Percentiles rank a stretch among this genome's conserved stretches.
Conservation (phyloP, 2,797 vertebrate genomes). For the Cyprinella venusta region DNA sequence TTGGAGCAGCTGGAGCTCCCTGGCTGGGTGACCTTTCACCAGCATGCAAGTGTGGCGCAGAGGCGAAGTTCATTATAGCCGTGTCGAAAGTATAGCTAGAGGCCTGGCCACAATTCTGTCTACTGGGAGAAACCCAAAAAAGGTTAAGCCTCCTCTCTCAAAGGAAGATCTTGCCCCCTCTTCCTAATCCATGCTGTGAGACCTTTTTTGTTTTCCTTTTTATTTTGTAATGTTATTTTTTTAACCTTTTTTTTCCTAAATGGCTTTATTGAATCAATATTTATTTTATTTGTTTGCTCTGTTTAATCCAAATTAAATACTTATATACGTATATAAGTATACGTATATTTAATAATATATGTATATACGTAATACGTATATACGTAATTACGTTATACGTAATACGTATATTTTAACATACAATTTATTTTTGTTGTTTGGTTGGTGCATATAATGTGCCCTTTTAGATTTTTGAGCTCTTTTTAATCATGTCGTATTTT, state of each 20-base stretch:
- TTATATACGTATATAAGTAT: no score
- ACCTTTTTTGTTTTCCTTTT: background rate
- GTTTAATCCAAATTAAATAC: background rate
- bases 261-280: background rate
- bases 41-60: slow-evolving; percentile 33
- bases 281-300: background rate
- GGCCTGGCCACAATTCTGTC: slow-evolving; percentile 53
- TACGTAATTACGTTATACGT: no score
- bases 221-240: background rate
- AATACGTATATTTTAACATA: background rate
- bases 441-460: background rate
- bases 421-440: background rate
- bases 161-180: slow-evolving; percentile 18
- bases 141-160: slow-evolving; percentile 52
- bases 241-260: background rate
- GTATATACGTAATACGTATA: no score
- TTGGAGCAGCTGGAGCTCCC: slow-evolving; percentile 47
- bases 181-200: slow-evolving; percentile 34
- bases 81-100: slow-evolving; percentile 57
- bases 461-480: background rate
- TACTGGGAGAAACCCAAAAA: slow-evolving; percentile 47
- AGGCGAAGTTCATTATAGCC: slow-evolving; percentile 52
- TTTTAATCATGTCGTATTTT: background rate
- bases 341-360: no score
- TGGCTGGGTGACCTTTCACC: slow-evolving; percentile 57